A percentile compares a stretch with the other conserved stretches of the same genome.
Evolutionary conservation across 2,113 vertebrate species (phyloP).

Genomic region (Vombatus ursinus): DNA sequence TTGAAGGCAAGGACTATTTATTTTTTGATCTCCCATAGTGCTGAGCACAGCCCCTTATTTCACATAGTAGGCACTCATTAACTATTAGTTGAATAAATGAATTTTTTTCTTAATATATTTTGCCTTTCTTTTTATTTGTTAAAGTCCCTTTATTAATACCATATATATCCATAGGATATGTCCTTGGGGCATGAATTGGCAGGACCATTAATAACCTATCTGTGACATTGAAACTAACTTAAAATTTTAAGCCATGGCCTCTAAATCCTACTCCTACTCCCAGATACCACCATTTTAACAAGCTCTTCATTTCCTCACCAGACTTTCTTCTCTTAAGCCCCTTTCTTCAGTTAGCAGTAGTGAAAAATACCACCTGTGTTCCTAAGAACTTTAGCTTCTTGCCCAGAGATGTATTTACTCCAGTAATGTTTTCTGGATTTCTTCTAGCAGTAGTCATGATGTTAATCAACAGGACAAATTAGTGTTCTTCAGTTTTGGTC

Average conservation of each 20-base stretch:
- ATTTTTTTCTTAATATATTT: slow-evolving; percentile 18
- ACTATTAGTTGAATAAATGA: not conserved
- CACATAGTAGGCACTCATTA: too few relatives aligned
- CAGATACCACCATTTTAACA: not conserved
- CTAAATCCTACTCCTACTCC: not conserved
- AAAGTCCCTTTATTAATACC: not conserved
- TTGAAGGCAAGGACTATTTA: too few relatives aligned
- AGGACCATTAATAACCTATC: too few relatives aligned
- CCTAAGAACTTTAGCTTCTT: not conserved
- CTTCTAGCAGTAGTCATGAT: not conserved
- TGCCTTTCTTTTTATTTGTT: not conserved
- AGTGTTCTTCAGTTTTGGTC: not conserved
- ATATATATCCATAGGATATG: too few relatives aligned
- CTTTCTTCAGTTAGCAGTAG: not conserved
- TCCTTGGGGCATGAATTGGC: too few relatives aligned
- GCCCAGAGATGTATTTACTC: not conserved
- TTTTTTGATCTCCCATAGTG: too few relatives aligned
- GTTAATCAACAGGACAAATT: not conserved
- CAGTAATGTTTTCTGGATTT: not conserved
- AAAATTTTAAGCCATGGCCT: not conserved
- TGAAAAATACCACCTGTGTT: not conserved
- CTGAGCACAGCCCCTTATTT: too few relatives aligned
- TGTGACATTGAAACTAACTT: not conserved
- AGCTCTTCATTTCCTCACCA: not conserved
- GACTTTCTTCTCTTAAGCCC: not conserved